These are phyloP conservation scores for Vandiemenella viatica DNA, from an alignment of 2,888 invertebrate genomes.

Conservation along the genomic window DNA sequence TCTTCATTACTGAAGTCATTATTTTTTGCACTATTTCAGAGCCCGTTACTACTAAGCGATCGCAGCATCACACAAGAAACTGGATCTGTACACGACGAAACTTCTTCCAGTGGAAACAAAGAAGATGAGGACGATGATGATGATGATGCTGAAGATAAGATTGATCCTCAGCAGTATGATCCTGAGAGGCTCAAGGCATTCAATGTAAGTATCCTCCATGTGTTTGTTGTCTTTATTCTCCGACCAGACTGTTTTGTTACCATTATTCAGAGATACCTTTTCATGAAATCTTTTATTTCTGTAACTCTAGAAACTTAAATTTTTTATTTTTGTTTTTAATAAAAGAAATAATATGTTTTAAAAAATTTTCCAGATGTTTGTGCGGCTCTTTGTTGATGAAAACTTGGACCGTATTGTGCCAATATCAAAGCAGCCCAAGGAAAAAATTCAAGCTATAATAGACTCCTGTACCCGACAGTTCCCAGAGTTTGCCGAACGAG, in stretches of 20 bases:
- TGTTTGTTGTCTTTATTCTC: too few relatives aligned
- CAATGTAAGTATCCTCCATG: slow-evolving; percentile 53
- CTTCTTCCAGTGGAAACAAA: slow-evolving; percentile 74
- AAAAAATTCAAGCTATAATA: slow-evolving; percentile 93
- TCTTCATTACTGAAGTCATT: too few relatives aligned
- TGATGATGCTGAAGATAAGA: slow-evolving; percentile 81
- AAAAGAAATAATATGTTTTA: slow-evolving; percentile 17
- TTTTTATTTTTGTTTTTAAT: slow-evolving; percentile 30
- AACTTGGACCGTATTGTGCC: slow-evolving; percentile 92
- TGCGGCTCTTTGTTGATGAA: slow-evolving; percentile 90
- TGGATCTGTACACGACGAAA: slow-evolving; percentile 67
- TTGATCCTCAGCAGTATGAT: slow-evolving; percentile 77
- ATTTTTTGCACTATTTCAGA: too few relatives aligned
- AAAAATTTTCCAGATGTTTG: slow-evolving; percentile 91
- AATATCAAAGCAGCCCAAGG: slow-evolving; percentile 93
- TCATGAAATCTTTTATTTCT: too few relatives aligned
- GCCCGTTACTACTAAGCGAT: slow-evolving; percentile 40
- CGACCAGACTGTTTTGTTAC: too few relatives aligned
- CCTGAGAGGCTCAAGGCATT: slow-evolving; percentile 91
- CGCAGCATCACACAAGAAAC: slow-evolving; percentile 37
- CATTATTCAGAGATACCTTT: too few relatives aligned
- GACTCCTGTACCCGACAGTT: slow-evolving; percentile 94
- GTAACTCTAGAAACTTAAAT: slow-evolving; percentile 18
- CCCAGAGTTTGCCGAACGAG: slow-evolving; percentile 89
- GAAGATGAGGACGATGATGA: slow-evolving; percentile 77